Base-by-base conservation (phyloP, 2,888 invertebrate species). In the Sisyra nigra region DNA sequence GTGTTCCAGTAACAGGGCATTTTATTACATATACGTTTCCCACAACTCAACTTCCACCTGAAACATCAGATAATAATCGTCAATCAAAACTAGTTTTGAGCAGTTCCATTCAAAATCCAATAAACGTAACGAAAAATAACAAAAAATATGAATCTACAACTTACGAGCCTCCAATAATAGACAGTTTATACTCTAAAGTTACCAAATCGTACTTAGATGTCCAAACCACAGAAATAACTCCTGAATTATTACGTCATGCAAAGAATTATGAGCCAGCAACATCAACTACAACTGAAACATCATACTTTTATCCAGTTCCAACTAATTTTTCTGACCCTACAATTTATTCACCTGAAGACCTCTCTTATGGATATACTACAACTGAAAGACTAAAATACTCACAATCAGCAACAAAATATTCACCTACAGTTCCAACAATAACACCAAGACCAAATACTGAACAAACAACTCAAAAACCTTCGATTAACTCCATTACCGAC, bases 391-490 rank as follows among this genome's bases (percentile, higher is more conserved):
- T 24, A 2, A 37, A 32, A 14, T 43, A 38, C 29, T 38, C 43
- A 2, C 37, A 17, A 15, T 43, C 45, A 15, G 49, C 48, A n/a
- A 50, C 53, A 1, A 45, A 47, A 40, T 54, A 57, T 33, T 52
- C 53, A 10, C 51, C 56, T 9, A 61, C 61, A 0, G 55, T 58
- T 7, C 59, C 61, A 2, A 56, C 56, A 2, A 45, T 50, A 2
- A 48, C 49, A n/a, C 48, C 49, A 1, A 50, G 45, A 46, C 39
- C 44, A 14, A 31, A 36, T 7, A 30, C 39, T 1, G 11, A 40
- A 8, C 35, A 41, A 3, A 43, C 44, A 35, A 42, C 38, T 14
- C 9, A 15, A 2, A 29, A 9, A 32, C 30, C 41, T 3, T 44
- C 44, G 11, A 18, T 37, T 8, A 13, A 24, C 9, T 35, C 48